Percentiles rank a stretch among this genome's conserved stretches.
These are phyloP conservation scores for Coturnix japonica DNA, from an alignment of 2,113 vertebrate species.

Conservation along the genomic window DNA sequence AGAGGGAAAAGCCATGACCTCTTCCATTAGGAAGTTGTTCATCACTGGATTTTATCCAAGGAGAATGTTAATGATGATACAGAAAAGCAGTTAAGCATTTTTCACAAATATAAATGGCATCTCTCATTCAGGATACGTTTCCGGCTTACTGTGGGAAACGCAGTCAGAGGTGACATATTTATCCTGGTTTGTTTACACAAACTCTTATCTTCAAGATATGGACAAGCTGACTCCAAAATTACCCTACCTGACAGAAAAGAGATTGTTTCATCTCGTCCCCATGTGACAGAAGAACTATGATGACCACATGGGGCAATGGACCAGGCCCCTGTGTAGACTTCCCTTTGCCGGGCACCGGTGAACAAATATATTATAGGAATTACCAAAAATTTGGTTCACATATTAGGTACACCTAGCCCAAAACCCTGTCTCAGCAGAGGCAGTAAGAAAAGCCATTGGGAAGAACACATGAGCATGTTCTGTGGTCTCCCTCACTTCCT, in stretches of 20 bases:
- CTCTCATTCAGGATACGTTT: constrained; percentile 61
- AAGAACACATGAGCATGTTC: rapidly evolving
- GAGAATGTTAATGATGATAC: constrained; percentile 68
- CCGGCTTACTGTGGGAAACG: constrained; percentile 76
- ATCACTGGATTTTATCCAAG: constrained; percentile 73
- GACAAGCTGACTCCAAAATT: neutral
- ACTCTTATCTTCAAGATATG: neutral
- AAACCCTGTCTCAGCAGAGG: neutral
- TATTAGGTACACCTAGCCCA: too few species aligned
- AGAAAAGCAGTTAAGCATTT: constrained; percentile 61
- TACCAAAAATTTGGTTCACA: neutral
- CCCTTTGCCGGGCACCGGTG: neutral
- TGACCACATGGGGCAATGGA: neutral
- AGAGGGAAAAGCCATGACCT: constrained; percentile 61
- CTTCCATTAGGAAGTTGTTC: constrained; percentile 79
- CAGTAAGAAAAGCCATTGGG: neutral
- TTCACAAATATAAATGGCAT: constrained; percentile 72
- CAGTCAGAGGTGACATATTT: constrained; percentile 39
- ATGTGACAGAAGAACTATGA: neutral
- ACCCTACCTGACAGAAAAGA: constrained; percentile 13
- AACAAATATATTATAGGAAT: neutral
- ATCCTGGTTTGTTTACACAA: constrained; percentile 37
- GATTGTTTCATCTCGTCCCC: neutral
- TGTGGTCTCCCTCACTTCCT: neutral
- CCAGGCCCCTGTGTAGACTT: neutral